These are phyloP conservation scores for Heptranchias perlo DNA, from an alignment of 2,113 vertebrate genomes.

Conservation along the genomic window DNA sequence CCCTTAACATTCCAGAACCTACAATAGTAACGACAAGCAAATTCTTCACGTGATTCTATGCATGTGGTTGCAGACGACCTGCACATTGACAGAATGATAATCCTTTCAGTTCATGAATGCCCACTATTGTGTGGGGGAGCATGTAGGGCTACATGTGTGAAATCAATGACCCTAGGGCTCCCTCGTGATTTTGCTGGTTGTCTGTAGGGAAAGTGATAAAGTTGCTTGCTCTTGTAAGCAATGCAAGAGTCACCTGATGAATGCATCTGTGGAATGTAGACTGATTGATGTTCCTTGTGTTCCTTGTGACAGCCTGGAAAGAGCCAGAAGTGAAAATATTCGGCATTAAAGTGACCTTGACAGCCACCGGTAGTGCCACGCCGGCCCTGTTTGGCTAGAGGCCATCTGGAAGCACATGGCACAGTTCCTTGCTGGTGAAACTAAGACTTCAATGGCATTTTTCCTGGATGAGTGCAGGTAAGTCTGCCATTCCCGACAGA, in stretches of 20 bases:
- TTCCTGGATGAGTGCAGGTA: neutral
- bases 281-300: constrained; percentile 1
- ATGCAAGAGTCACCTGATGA: neutral
- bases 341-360: neutral
- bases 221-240: neutral
- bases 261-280: neutral
- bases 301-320: neutral
- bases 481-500: neutral
- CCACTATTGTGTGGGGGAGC: neutral
- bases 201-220: neutral
- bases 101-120: neutral
- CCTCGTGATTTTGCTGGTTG: neutral
- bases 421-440: neutral
- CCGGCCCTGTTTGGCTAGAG: neutral
- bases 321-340: neutral
- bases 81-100: neutral
- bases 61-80: neutral
- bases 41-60: neutral
- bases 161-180: neutral
- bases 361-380: neutral
- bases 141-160: neutral
- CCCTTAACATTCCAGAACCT: neutral
- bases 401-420: neutral
- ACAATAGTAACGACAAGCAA: neutral
- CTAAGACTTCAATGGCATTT: neutral